Evolutionary conservation across 2,888 invertebrate genomes (phyloP), one percentile per base, ranked within the genome.

Genomic region (Andrena bucephala): DNA sequence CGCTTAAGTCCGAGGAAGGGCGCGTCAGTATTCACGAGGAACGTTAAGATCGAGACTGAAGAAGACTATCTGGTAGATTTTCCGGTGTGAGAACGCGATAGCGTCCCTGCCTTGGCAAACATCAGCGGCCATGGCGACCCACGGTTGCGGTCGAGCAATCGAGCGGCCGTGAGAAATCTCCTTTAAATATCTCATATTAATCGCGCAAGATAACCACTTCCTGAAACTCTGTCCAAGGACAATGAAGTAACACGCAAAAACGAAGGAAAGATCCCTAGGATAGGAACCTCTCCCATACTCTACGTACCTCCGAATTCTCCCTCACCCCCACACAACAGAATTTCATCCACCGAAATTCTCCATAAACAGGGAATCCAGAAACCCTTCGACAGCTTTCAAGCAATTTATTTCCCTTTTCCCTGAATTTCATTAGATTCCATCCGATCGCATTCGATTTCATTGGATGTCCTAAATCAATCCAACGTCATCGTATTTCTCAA

Each of bases 31-130:
- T 62, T 68, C 65, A 48, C 67, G 36, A 27, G 42, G 69, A 54
- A 71, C 71, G 48, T 31, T 59, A 75, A 70, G 74, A 71, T 59
- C 75, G 72, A 81, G 81, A 54, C 60, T 66, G 72, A 85, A 81
- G 77, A 85, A 81, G 77, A 78, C 79, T 87, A 86, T 87, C 87
- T 86, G 33, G 78, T 76, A 83, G 83, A 87, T 87, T 86, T 86
- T 84, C 85, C 80, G 75, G 78, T 78, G 77, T 78, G 83, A 81
- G 87, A 83, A 85, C 59, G 87, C 80, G 86, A 87, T 87, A 87
- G 85, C 87, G 85, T 72, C 48, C 73, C 80, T 78, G 76, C 69
- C 78, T 85, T 76, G 77, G 72, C 87, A 87, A 87, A 87, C 83
- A 87, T 66, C 68, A 71, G 57, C 82, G 48, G 77, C 77, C 81